Conservation (phyloP, 2,113 vertebrate genomes). For the Rhipidura dahli region DNA sequence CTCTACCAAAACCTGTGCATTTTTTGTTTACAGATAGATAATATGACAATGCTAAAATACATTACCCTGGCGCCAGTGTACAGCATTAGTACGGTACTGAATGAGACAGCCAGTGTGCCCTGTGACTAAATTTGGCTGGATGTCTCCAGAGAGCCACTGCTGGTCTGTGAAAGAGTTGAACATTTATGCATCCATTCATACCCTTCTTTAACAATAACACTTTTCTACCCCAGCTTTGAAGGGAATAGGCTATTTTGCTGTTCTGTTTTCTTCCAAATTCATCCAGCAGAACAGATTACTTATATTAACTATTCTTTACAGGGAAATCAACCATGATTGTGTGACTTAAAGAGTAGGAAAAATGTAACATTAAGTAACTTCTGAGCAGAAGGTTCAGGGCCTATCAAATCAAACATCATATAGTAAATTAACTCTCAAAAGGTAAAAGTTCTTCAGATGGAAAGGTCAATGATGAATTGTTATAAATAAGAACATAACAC, state of each 20-base stretch:
- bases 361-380: slow-evolving; percentile 20
- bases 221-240: not conserved
- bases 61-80: not conserved
- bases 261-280: slow-evolving; percentile 42
- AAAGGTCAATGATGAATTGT: slow-evolving; percentile 46
- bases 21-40: not conserved
- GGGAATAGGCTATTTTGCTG: not conserved
- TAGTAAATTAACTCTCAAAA: slow-evolving; percentile 54
- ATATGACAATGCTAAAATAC: not conserved
- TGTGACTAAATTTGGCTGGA: not conserved
- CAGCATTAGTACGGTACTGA: rapidly evolving
- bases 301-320: slow-evolving; percentile 67
- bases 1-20: not conserved
- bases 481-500: slow-evolving; percentile 7
- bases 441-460: slow-evolving; percentile 13
- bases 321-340: slow-evolving; percentile 35
- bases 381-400: not conserved
- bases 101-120: not conserved
- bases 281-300: slow-evolving; percentile 21
- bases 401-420: slow-evolving; percentile 8
- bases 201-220: not conserved
- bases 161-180: not conserved
- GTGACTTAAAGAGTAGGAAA: slow-evolving; percentile 6
- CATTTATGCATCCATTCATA: not conserved
- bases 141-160: not conserved